Evolutionary conservation across 2,888 invertebrate genomes (phyloP).

Genomic region (Ametastegia equiseti): DNA sequence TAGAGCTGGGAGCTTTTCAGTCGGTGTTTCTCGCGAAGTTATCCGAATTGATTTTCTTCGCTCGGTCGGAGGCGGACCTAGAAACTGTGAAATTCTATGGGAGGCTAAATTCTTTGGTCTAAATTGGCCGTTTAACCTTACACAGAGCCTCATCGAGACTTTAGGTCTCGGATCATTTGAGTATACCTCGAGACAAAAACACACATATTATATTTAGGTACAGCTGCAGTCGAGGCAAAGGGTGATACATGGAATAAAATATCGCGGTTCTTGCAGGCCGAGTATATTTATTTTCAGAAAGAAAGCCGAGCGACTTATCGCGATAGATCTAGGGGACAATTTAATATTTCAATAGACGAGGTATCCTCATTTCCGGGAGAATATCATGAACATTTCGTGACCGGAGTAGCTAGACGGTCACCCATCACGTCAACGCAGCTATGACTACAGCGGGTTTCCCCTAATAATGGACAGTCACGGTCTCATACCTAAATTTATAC

Average conservation of each 20-base stretch:
- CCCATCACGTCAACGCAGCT: background rate
- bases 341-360: conserved; percentile 25
- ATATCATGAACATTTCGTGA: conserved; percentile 21
- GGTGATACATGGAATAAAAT: conserved; percentile 26
- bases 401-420: conserved; percentile 24
- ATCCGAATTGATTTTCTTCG: conserved; percentile 43
- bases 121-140: conserved; percentile 36
- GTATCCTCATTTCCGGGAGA: conserved; percentile 16
- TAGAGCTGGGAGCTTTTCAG: background rate
- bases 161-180: background rate
- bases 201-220: background rate
- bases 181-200: background rate
- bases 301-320: conserved; percentile 22
- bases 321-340: conserved; percentile 27
- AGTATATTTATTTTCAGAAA: background rate
- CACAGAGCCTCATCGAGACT: conserved; percentile 18
- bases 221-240: background rate
- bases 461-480: background rate
- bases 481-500: background rate
- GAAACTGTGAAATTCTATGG: background rate
- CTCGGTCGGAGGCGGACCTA: conserved; percentile 7
- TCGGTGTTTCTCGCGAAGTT: conserved; percentile 37
- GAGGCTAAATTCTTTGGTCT: conserved; percentile 30
- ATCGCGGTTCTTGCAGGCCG: background rate
- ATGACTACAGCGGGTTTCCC: background rate